Evolutionary conservation across 2,113 vertebrate genomes (phyloP).

Genomic region (Aspidoscelis tigris): DNA sequence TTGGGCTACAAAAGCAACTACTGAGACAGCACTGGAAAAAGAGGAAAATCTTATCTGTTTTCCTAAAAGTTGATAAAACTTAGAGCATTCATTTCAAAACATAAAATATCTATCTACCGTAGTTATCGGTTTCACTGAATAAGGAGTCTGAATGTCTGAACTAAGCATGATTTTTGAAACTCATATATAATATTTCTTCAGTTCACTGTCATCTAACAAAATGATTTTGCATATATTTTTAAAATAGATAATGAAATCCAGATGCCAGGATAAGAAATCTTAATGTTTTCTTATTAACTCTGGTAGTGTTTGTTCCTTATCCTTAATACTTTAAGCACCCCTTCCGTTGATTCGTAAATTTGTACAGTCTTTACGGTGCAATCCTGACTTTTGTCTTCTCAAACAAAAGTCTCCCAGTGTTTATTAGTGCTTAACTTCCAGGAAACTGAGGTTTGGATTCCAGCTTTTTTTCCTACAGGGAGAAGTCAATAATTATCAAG

Average conservation of each 20-base stretch:
- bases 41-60: neutral
- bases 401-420: no score
- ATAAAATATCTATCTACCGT: neutral
- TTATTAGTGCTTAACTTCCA: no score
- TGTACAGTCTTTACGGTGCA: neutral
- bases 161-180: neutral
- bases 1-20: no score
- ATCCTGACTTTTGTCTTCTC: neutral
- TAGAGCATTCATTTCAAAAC: slow-evolving; percentile 36
- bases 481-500: slow-evolving; percentile 18
- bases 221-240: neutral
- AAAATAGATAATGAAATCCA: slow-evolving; percentile 28
- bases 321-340: slow-evolving; percentile 1
- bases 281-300: slow-evolving; percentile 7
- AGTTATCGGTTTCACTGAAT: neutral
- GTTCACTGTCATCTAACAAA: slow-evolving; percentile 4
- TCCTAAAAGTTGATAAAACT: neutral
- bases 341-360: slow-evolving; percentile 22
- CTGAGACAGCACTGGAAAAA: no score
- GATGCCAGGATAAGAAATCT: slow-evolving; percentile 17
- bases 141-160: neutral
- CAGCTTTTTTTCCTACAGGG: neutral
- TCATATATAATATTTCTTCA: fast-evolving
- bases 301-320: neutral
- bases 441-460: no score